Evolutionary conservation across 2,113 vertebrate species (phyloP).

Genomic region (Onychostoma macrolepis): DNA sequence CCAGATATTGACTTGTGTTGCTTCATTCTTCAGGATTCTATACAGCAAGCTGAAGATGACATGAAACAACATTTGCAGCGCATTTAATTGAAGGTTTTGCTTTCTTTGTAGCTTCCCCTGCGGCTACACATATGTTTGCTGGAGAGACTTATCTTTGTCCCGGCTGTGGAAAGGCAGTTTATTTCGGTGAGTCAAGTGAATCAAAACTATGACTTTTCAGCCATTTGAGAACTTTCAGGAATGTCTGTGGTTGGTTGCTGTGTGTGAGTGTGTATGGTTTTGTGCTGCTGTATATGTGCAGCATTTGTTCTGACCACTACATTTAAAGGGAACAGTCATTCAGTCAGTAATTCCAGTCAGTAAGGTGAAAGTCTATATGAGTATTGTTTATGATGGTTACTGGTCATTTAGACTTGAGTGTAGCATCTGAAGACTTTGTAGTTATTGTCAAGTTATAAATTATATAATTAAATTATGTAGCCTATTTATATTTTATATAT

Average conservation of each 20-base stretch:
- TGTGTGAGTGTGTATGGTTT: not conserved
- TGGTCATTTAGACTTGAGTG: not conserved
- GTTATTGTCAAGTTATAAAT: not conserved
- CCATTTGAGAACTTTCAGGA: conserved; percentile 28
- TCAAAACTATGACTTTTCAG: conserved; percentile 18
- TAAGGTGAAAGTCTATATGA: not conserved
- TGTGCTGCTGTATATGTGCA: not conserved
- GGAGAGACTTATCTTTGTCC: conserved; percentile 76
- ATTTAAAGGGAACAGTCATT: not conserved
- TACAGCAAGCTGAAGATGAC: not conserved
- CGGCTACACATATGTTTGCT: conserved; percentile 68
- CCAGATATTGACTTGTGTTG: too few species aligned
- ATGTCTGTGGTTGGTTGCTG: conserved; percentile 14
- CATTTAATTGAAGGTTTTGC: not conserved
- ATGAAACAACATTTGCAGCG: not conserved
- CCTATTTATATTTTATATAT: too few species aligned
- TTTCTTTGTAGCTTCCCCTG: conserved; percentile 45
- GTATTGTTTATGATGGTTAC: not conserved
- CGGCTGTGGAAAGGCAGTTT: conserved; percentile 74
- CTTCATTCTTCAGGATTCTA: too few species aligned
- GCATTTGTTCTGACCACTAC: not conserved
- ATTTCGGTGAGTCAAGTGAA: conserved; percentile 72
- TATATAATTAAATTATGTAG: too few species aligned
- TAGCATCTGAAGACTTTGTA: not conserved
- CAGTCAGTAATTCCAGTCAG: not conserved